Conservation (phyloP, 2,888 invertebrate genomes). For the Drosophila birchii region DNA sequence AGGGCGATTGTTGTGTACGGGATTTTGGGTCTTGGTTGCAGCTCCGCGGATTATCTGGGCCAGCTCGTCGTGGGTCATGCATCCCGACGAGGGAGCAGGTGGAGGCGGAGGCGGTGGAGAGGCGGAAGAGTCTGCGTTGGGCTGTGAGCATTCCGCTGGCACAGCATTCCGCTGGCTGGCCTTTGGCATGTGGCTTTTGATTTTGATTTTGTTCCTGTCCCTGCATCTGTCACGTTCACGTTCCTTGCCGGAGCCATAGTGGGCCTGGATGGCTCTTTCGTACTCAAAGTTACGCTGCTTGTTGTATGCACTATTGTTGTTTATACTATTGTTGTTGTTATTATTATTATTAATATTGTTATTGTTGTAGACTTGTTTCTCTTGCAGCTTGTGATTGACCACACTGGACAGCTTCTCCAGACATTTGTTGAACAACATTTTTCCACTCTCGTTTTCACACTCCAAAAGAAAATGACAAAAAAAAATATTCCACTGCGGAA, state of each 20-base stretch:
- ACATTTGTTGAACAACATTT: constrained; percentile 84
- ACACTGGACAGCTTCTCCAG: constrained; percentile 83
- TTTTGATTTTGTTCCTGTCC: constrained; percentile 11
- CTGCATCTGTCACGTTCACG: constrained; percentile 18
- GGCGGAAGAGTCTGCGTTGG: constrained; percentile 11
- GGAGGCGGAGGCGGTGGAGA: background rate
- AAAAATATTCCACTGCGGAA: constrained; percentile 33
- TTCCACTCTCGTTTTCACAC: constrained; percentile 25
- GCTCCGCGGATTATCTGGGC: constrained; percentile 69
- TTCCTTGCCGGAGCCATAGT: constrained; percentile 62
- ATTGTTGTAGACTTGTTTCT: constrained; percentile 70
- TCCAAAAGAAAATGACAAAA: constrained; percentile 6
- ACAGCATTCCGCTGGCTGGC: background rate
- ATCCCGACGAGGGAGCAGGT: constrained; percentile 20
- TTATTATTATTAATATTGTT: constrained; percentile 41
- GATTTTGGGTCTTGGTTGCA: constrained; percentile 29
- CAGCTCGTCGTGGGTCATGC: constrained; percentile 75
- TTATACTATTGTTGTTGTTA: constrained; percentile 30
- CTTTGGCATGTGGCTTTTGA: constrained; percentile 45
- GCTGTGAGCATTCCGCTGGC: background rate
- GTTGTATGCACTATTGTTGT: constrained; percentile 53
- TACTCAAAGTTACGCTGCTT: constrained; percentile 78
- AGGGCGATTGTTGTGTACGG: constrained; percentile 5
- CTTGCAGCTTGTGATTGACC: constrained; percentile 72
- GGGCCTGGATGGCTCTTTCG: constrained; percentile 79